These are phyloP conservation scores for Hippocampus mohnikei DNA, from an alignment of 2,113 vertebrate genomes.

Conservation along the genomic window DNA sequence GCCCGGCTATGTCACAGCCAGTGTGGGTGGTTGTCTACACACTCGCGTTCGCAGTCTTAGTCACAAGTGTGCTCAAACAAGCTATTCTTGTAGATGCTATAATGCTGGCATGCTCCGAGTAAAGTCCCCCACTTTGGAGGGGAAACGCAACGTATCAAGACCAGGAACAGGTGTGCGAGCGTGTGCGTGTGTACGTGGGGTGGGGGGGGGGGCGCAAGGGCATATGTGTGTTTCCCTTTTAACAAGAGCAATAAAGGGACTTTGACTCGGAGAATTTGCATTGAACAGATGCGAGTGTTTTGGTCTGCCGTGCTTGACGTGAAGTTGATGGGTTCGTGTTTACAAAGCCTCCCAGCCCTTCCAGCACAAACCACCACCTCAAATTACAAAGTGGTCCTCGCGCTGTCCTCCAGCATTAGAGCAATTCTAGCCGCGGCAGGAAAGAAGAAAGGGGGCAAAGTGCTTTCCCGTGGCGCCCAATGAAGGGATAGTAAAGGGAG, in stretches of 20 bases:
- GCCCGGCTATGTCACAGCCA: constrained; percentile 63
- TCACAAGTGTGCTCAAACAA: constrained; percentile 55
- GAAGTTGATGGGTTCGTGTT: constrained; percentile 1
- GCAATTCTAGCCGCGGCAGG: constrained; percentile 45
- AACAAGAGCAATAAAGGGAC: constrained; percentile 24
- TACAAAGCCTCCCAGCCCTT: neutral
- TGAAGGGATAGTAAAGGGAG: constrained; percentile 24
- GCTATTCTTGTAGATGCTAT: constrained; percentile 58
- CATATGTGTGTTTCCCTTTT: constrained; percentile 9
- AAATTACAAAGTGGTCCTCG: constrained; percentile 31
- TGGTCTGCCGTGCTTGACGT: constrained; percentile 15
- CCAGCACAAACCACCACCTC: constrained; percentile 11
- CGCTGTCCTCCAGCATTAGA: constrained; percentile 28
- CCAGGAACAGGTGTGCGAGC: constrained; percentile 52
- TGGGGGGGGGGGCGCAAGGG: neutral
- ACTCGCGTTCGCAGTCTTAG: constrained; percentile 37
- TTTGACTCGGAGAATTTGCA: constrained; percentile 22
- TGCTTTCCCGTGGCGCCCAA: constrained; percentile 34
- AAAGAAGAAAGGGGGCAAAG: constrained; percentile 36
- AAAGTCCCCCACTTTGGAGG: constrained; percentile 55
- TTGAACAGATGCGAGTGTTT: constrained; percentile 30
- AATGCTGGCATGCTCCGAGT: constrained; percentile 46
- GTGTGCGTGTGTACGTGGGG: constrained; percentile 6
- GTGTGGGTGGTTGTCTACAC: constrained; percentile 68
- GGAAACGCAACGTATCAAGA: constrained; percentile 50